A percentile compares a stretch with the other conserved stretches of the same genome.
Conservation (phyloP, 2,888 invertebrate genomes). For the Yponomeuta sedellus region DNA sequence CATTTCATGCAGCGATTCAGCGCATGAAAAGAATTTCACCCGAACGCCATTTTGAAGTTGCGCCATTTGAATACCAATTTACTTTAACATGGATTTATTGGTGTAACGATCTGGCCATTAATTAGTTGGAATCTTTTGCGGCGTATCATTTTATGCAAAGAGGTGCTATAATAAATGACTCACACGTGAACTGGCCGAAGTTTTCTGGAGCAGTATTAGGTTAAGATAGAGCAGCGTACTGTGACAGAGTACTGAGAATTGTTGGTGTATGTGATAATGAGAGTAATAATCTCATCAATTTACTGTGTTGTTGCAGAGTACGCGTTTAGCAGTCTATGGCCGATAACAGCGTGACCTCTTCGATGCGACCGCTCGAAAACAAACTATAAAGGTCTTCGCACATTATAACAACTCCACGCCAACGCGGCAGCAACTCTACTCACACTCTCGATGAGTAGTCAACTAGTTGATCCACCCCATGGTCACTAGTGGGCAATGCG, state of each 20-base stretch:
- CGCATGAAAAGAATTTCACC: background rate
- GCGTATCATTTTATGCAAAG: constrained; percentile 1
- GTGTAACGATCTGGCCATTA: background rate
- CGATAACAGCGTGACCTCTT: constrained; percentile 6
- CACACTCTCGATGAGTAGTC: too few relatives aligned
- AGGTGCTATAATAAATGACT: background rate
- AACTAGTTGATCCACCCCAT: too few relatives aligned
- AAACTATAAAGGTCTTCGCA: too few relatives aligned
- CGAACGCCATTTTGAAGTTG: background rate
- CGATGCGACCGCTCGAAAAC: background rate
- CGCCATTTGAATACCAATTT: constrained; percentile 6
- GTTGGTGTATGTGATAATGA: background rate
- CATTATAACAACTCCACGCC: too few relatives aligned
- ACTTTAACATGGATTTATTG: constrained; percentile 6
- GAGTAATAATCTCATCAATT: background rate
- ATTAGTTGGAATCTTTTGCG: background rate
- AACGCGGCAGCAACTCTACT: too few relatives aligned
- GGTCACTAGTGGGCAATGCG: too few relatives aligned
- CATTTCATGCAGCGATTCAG: background rate
- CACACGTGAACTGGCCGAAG: background rate
- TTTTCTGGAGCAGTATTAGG: background rate
- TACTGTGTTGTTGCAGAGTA: constrained; percentile 5
- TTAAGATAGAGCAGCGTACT: background rate
- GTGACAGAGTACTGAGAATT: background rate
- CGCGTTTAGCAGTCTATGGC: background rate